Conservation (phyloP, 2,797 vertebrate species). For the Aplochiton taeniatus region DNA sequence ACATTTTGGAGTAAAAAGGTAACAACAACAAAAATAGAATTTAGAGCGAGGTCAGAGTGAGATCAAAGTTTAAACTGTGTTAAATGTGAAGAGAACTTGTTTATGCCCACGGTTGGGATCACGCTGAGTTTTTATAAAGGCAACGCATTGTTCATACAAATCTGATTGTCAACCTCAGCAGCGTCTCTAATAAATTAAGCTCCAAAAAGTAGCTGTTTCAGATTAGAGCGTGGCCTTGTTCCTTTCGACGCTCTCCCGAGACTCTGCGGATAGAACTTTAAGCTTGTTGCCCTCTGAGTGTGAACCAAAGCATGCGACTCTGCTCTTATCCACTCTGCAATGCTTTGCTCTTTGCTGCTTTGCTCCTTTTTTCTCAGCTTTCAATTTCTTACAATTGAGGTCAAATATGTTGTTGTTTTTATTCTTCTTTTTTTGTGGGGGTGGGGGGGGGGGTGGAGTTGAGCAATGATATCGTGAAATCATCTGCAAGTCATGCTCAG, state of each 20-base stretch:
- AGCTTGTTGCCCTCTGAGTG: conserved; percentile 41
- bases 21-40: no score
- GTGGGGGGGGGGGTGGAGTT: not conserved
- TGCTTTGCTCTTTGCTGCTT: not conserved
- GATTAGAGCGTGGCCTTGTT: conserved; percentile 55
- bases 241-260: conserved; percentile 29
- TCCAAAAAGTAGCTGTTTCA: conserved; percentile 44
- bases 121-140: conserved; percentile 43
- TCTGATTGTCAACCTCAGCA: conserved; percentile 62
- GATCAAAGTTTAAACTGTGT: conserved; percentile 30
- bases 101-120: conserved; percentile 58
- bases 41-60: no score
- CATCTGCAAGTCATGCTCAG: conserved; percentile 31
- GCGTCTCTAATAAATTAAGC: conserved; percentile 52
- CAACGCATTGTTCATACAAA: conserved; percentile 66
- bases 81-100: conserved; percentile 57
- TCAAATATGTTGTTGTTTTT: no score
- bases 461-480: conserved; percentile 29
- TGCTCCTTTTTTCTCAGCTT: not conserved
- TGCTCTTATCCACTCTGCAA: not conserved
- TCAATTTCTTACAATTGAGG: no score
- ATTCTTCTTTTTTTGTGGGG: conserved; percentile 9
- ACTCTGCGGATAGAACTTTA: conserved; percentile 43
- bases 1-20: no score
- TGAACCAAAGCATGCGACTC: conserved; percentile 25